Percentiles rank a stretch among this genome's conserved stretches.
These are phyloP conservation scores for Paraescarpia echinospica DNA, from an alignment of 1,140 invertebrate genomes.

Conservation along the genomic window DNA sequence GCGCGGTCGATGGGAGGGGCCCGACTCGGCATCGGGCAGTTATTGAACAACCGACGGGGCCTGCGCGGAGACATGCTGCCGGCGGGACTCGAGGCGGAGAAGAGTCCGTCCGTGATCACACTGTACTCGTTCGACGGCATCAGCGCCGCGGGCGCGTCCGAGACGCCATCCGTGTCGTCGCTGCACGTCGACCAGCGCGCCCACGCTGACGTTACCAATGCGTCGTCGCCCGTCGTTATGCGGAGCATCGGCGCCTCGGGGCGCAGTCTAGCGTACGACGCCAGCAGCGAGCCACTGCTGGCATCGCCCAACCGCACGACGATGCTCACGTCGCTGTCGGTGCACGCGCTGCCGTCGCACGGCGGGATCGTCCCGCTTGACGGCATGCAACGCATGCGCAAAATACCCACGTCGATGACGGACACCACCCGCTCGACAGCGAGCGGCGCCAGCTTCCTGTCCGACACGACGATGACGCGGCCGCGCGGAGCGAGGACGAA, in stretches of 20 bases:
- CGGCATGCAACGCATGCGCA: neutral
- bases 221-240: neutral
- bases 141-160: neutral
- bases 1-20: too few relatives aligned
- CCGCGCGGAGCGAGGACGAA: neutral
- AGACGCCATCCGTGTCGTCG: neutral
- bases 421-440: neutral
- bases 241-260: neutral
- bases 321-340: neutral
- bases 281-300: neutral
- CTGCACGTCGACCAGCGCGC: neutral
- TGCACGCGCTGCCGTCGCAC: neutral
- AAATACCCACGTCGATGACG: neutral
- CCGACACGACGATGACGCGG: neutral
- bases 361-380: neutral
- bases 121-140: neutral
- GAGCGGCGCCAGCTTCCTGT: neutral
- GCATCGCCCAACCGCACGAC: neutral
- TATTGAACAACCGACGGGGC: neutral
- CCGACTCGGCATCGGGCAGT: neutral
- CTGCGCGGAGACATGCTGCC: neutral
- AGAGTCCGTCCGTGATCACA: neutral
- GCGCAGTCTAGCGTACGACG: neutral
- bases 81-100: neutral
- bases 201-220: neutral